Conservation (phyloP, 2,113 vertebrate genomes). For the Argyrosomus japonicus region DNA sequence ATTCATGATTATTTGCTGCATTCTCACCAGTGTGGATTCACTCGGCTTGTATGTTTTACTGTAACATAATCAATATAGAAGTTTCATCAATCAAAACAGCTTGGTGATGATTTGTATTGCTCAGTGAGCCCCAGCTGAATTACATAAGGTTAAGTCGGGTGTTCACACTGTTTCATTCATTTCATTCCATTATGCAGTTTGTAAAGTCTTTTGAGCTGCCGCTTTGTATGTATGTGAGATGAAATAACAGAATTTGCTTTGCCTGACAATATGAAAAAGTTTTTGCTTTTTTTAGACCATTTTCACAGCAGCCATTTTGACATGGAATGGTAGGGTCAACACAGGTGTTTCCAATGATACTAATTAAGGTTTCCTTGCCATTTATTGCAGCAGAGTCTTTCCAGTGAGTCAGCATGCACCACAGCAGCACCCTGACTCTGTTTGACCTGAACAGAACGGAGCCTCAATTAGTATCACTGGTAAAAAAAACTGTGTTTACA, state of each 20-base stretch:
- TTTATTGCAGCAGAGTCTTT: too few species aligned
- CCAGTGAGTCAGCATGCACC: too few species aligned
- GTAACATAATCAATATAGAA: background rate
- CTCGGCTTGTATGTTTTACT: background rate
- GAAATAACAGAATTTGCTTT: background rate
- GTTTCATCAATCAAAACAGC: background rate
- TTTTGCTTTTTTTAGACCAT: background rate
- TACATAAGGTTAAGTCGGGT: background rate
- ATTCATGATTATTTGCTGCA: background rate
- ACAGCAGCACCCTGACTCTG: too few species aligned
- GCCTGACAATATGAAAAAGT: background rate
- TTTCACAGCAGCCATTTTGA: too few species aligned
- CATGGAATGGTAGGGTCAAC: too few species aligned
- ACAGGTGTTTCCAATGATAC: too few species aligned
- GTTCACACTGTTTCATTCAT: background rate
- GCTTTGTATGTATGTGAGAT: background rate
- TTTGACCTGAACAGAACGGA: too few species aligned
- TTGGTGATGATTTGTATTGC: background rate
- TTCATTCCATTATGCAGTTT: background rate
- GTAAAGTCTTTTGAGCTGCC: background rate
- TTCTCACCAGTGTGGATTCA: background rate
- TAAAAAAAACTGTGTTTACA: too few species aligned
- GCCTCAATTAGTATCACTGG: too few species aligned
- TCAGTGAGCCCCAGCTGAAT: background rate
- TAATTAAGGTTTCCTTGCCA: too few species aligned